These are phyloP conservation scores for Pseudococcus jackbeardsleyi DNA, from an alignment of 2,888 invertebrate species.

Conservation along the genomic window DNA sequence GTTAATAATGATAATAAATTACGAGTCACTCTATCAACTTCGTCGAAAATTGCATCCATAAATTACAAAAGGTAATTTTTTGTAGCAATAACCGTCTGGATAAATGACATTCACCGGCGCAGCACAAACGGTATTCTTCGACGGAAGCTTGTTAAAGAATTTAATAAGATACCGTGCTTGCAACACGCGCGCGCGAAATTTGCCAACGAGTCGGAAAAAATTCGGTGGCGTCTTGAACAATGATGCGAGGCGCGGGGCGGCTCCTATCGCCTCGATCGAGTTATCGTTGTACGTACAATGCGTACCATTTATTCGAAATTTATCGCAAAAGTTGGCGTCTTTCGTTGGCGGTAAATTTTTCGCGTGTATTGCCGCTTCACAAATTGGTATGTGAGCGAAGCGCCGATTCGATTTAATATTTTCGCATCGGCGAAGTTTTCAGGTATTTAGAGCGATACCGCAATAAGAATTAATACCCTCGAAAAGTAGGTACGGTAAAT, in stretches of 20 bases:
- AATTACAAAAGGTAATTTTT: constrained; percentile 47
- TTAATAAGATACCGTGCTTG: neutral
- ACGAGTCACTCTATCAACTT: constrained; percentile 40
- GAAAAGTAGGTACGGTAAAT: too few species aligned
- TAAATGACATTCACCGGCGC: constrained; percentile 14
- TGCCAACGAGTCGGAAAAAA: neutral
- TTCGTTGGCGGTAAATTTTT: neutral
- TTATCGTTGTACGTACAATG: neutral
- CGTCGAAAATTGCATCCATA: constrained; percentile 37
- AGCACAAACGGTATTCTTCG: constrained; percentile 5
- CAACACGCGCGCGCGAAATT: neutral
- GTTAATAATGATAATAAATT: constrained; percentile 52
- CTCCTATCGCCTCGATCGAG: neutral
- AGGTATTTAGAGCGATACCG: neutral
- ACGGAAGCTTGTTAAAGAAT: constrained; percentile 36
- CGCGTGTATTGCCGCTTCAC: neutral
- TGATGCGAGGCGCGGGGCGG: neutral
- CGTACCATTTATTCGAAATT: neutral
- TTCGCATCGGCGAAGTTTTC: neutral
- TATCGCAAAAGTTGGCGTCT: neutral
- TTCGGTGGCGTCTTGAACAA: neutral
- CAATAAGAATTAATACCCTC: neutral
- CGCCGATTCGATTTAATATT: neutral
- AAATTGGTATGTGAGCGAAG: too few species aligned
- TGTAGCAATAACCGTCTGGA: constrained; percentile 48